Evolutionary conservation across 1,140 invertebrate species (phyloP).

Genomic region (Cydia strobilella): DNA sequence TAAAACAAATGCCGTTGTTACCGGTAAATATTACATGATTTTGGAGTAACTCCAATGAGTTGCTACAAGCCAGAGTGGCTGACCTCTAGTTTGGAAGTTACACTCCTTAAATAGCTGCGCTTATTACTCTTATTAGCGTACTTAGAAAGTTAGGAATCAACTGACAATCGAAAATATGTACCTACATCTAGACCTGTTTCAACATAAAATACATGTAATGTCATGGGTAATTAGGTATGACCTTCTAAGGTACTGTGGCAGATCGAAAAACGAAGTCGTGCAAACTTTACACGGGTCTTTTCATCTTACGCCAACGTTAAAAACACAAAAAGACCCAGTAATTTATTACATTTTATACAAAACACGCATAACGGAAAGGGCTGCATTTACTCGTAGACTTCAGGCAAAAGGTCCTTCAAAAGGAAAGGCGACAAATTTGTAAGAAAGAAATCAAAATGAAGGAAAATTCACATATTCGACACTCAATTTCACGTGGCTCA

Average conservation of each 20-base stretch:
- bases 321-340: background rate
- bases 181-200: too few relatives aligned
- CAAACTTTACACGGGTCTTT: background rate
- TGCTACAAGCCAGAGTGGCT: too few relatives aligned
- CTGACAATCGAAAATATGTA: too few relatives aligned
- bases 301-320: background rate
- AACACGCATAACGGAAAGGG: background rate
- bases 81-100: too few relatives aligned
- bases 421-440: conserved; percentile 9
- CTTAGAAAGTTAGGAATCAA: too few relatives aligned
- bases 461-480: conserved; percentile 31
- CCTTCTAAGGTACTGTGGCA: background rate
- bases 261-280: background rate
- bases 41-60: too few relatives aligned
- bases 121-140: too few relatives aligned
- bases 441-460: conserved; percentile 22
- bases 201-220: background rate
- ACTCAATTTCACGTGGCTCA: conserved; percentile 19
- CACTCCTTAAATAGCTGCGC: too few relatives aligned
- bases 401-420: background rate
- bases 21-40: too few relatives aligned
- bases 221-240: background rate
- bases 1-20: too few relatives aligned
- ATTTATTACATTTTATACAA: conserved; percentile 17
- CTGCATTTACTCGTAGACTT: background rate